Evolutionary conservation across 1,140 invertebrate species (phyloP).

Genomic region (Bicyclus anynana): DNA sequence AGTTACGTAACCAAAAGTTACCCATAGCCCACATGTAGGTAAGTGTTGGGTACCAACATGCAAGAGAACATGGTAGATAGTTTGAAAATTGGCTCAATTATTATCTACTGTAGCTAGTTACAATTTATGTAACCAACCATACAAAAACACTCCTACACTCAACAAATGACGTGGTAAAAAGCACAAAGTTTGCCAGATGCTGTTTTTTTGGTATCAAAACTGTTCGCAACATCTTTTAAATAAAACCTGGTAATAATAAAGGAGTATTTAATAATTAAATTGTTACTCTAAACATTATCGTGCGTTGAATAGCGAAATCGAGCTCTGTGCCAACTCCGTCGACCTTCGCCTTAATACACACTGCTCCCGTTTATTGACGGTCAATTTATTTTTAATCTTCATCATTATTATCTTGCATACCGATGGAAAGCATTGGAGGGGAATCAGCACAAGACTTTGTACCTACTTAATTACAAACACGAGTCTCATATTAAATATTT

Average conservation of each 20-base stretch:
- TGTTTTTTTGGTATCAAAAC: neutral
- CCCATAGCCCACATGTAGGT: too few species aligned
- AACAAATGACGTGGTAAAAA: neutral
- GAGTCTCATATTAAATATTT: too few species aligned
- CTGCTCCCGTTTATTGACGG: conserved; percentile 63
- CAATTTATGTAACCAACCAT: neutral
- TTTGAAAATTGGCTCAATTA: too few species aligned
- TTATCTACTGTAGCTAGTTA: neutral
- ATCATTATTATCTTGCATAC: conserved; percentile 26
- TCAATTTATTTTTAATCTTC: conserved; percentile 58
- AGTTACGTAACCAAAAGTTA: too few species aligned
- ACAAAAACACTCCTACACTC: neutral
- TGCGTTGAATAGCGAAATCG: conserved; percentile 37
- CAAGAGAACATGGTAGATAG: too few species aligned
- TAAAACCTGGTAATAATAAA: neutral
- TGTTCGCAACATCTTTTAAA: neutral
- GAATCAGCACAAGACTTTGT: neutral
- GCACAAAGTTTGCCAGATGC: neutral
- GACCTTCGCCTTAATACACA: conserved; percentile 57
- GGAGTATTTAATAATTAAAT: conserved; percentile 22
- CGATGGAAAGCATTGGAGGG: conserved; percentile 12
- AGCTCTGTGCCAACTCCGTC: conserved; percentile 59
- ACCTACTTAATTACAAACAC: neutral
- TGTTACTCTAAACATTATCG: conserved; percentile 24
- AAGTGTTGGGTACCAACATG: too few species aligned